Evolutionary conservation across 2,797 vertebrate genomes (phyloP).

Genomic region (Pachyuromys duprasi): DNA sequence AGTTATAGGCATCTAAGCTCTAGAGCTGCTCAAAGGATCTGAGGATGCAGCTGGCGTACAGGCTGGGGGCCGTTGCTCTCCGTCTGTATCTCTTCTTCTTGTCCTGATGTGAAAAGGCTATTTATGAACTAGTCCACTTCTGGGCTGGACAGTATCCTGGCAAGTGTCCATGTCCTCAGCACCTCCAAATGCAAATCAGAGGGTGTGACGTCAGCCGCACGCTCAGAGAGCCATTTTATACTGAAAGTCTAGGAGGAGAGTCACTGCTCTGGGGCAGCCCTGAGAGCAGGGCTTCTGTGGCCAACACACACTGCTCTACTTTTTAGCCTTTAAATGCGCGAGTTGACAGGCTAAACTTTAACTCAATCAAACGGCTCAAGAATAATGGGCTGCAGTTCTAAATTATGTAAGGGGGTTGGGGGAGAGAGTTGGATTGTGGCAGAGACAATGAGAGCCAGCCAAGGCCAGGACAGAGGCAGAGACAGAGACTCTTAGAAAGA

Average conservation of each 20-base stretch:
- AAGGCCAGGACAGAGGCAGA: slow-evolving; percentile 27
- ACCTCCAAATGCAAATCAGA: neutral
- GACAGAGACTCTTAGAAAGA: neutral
- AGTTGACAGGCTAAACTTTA: slow-evolving; percentile 41
- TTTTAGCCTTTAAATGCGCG: slow-evolving; percentile 26
- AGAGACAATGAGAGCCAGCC: slow-evolving; percentile 32
- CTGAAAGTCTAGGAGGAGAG: neutral
- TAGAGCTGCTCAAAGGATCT: neutral
- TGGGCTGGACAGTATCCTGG: neutral
- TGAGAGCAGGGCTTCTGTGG: neutral
- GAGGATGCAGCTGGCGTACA: neutral
- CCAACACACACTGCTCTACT: neutral
- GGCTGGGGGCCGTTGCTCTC: neutral
- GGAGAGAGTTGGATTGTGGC: neutral
- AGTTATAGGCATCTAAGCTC: neutral
- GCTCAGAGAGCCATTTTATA: neutral
- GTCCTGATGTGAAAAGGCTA: neutral
- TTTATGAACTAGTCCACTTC: neutral
- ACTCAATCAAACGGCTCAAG: slow-evolving; percentile 21
- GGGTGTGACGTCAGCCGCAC: neutral
- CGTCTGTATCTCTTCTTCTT: rapidly evolving
- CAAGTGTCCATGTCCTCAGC: neutral
- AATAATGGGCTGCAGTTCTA: slow-evolving; percentile 57
- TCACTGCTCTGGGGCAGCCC: neutral
- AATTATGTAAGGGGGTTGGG: slow-evolving; percentile 48